These are phyloP conservation scores for Tinamus guttatus DNA, from an alignment of 2,113 vertebrate species.

Conservation along the genomic window DNA sequence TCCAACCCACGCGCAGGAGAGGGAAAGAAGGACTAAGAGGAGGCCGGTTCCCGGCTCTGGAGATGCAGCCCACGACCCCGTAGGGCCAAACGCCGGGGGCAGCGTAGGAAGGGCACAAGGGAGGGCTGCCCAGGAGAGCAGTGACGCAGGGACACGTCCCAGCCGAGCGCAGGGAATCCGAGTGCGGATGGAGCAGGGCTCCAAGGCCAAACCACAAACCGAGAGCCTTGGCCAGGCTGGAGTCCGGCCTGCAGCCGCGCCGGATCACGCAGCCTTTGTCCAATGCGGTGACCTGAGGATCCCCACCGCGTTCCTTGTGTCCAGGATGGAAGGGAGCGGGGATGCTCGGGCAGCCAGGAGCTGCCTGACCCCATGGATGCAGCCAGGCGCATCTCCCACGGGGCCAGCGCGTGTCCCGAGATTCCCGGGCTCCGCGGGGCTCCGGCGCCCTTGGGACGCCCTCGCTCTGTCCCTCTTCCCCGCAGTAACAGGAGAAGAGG, in stretches of 20 bases:
- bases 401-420: neutral
- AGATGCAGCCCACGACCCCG: neutral
- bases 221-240: neutral
- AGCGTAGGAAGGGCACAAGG: fast-evolving
- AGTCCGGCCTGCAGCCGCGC: too few relatives aligned
- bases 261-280: too few relatives aligned
- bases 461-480: neutral
- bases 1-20: fast-evolving
- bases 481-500: neutral
- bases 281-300: too few relatives aligned
- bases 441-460: neutral
- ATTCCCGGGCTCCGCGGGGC: too few relatives aligned
- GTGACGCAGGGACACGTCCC: fast-evolving
- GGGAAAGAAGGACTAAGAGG: neutral
- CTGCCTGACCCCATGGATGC: neutral
- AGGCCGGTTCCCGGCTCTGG: fast-evolving
- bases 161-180: neutral
- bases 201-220: fast-evolving
- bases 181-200: neutral
- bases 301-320: too few relatives aligned
- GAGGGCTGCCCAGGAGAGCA: neutral
- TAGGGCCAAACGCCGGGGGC: neutral
- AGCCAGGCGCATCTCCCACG: neutral
- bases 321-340: neutral
- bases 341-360: neutral